Base-by-base conservation (phyloP, 2,113 vertebrate genomes). In the Actenoides hombroni region DNA sequence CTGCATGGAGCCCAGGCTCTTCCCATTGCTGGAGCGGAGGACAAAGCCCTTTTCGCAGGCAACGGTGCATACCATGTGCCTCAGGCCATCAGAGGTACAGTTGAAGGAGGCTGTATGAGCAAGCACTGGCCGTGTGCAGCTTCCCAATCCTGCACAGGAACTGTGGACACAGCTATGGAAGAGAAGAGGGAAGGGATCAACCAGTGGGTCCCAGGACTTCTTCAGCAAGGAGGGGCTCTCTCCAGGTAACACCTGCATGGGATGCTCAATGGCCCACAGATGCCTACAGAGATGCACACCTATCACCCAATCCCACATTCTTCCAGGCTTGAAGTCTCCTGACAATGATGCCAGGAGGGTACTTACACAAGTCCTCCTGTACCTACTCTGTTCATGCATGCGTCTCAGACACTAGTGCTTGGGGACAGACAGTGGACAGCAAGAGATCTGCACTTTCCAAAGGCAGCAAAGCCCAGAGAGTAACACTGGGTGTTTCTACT, bases 21-120 rank as follows among this genome's bases (percentile, higher is more conserved):
- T 98, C 67, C 98, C 98, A 4, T 61, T 97, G 24, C 97, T 94
- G 53, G 97, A 94, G 51, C 35, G 97, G 82, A 99, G 94, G 23
- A 94, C 42, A 31, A 98, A 99, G 19, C 99, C 99, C 46, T 83
- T 98, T 44, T 98, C 93, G 57, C 99, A 99, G 79, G 97, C 75
- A 14, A 98, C 86, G 0, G 97, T 76, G 88, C 99, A 99, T 8
- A 12, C 83, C 75, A 98, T 98, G 49, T 97, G 86, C 60, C 87
- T 74, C 0, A 93, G 97, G 33, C 94, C 63, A 1, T 46, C 40
- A 0, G 97, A 93, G 70, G 94, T 98, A 49, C 99, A 99, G 97
- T 97, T 98, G 80, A 98, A 96, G 23, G 80, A 70, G 26, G 98
- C 98, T 15, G 97, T 75, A 0, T 99, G 98, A 8, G 98, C 95